These are phyloP conservation scores for Oncorhynchus clarkii DNA, from an alignment of 2,113 vertebrate genomes.

Conservation along the genomic window DNA sequence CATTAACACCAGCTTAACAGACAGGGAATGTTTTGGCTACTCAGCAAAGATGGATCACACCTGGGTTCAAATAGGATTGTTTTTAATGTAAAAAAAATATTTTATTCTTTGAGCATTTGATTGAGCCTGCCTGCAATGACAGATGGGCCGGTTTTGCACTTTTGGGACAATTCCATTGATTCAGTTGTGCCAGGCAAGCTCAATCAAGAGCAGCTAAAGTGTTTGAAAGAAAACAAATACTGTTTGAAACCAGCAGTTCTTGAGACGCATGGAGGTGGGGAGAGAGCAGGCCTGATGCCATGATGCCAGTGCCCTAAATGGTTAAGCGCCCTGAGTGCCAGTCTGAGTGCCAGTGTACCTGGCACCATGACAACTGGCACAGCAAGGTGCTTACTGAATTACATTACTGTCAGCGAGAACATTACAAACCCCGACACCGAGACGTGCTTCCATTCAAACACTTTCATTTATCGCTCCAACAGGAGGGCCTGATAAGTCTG, in stretches of 20 bases:
- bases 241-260: slow-evolving; percentile 20
- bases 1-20: slow-evolving; percentile 49
- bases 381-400: slow-evolving; percentile 47
- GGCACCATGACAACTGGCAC: slow-evolving; percentile 71
- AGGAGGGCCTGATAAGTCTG: slow-evolving; percentile 44
- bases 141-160: no score
- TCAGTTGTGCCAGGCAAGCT: no score
- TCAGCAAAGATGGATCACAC: slow-evolving; percentile 17
- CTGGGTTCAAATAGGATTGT: no score
- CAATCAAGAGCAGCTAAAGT: no score
- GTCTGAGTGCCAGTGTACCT: slow-evolving; percentile 64
- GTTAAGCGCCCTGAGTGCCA: slow-evolving; percentile 69
- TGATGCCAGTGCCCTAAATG: slow-evolving; percentile 69
- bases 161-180: no score
- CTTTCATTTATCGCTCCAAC: slow-evolving; percentile 51
- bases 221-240: no score
- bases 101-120: no score
- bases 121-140: no score
- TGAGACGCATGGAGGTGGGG: slow-evolving; percentile 61
- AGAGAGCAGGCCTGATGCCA: slow-evolving; percentile 57
- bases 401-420: slow-evolving; percentile 67
- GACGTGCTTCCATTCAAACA: slow-evolving; percentile 48
- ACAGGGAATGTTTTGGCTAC: slow-evolving; percentile 51
- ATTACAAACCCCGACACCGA: slow-evolving; percentile 56
- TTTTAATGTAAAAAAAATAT: no score